phyloP scores from a whole-genome alignment of 2,888 invertebrate species.

The Drosophila diplacantha region DNA sequence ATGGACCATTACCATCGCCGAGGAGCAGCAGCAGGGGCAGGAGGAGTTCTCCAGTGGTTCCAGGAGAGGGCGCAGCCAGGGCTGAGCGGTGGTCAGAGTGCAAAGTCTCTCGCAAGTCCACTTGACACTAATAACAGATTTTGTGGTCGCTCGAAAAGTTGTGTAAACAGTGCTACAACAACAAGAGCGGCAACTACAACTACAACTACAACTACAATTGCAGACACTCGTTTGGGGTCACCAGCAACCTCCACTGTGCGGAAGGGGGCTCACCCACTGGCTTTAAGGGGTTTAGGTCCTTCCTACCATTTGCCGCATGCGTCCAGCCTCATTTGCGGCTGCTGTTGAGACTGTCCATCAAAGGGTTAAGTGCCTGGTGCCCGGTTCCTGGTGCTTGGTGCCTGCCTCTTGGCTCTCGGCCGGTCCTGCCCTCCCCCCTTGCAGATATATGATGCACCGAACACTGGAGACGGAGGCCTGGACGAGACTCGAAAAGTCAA shows the following conservation, averaged over 20 bases:
- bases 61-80: background rate
- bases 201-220: conserved; percentile 16
- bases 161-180: conserved; percentile 55
- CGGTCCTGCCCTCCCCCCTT: background rate
- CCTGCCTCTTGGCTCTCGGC: background rate
- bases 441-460: conserved; percentile 9
- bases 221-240: conserved; percentile 4
- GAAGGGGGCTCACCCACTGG: background rate
- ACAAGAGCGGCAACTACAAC: background rate
- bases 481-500: conserved; percentile 4
- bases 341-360: conserved; percentile 55
- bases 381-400: background rate
- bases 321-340: conserved; percentile 56
- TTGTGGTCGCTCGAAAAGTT: conserved; percentile 66
- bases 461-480: conserved; percentile 1
- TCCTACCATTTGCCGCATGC: conserved; percentile 9
- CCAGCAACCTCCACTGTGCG: background rate
- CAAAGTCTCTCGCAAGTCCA: conserved; percentile 65
- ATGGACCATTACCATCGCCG: conserved; percentile 10
- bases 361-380: conserved; percentile 56
- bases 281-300: background rate
- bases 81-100: conserved; percentile 49
- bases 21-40: background rate
- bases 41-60: background rate
- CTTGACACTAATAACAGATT: conserved; percentile 70